Evolutionary conservation across 2,797 vertebrate species (phyloP), one percentile per base, ranked within the genome.

Genomic region (Pygocentrus nattereri): DNA sequence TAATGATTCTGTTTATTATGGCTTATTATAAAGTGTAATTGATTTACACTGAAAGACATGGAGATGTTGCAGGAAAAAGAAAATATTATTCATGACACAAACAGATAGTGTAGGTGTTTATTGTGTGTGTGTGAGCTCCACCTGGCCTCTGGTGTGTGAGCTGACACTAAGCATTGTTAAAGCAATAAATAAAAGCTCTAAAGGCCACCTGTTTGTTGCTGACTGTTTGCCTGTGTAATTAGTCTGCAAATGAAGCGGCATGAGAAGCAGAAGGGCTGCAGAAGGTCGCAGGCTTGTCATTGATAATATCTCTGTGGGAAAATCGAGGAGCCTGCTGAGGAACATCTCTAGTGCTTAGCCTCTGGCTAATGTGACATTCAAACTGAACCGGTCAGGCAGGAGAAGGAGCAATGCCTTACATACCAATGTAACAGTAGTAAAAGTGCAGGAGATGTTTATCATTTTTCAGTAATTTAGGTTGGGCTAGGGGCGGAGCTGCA

Each of bases 181-280:
- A 69, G 23, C 68, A 56, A 64, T 84, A 78, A 82, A 86, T 82
- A 79, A 76, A 68, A 65, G 49, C 84, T 90, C 88, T 91, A 88
- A 91, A 91, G 88, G 88, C 90, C 89, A 85, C 80, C 84, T 87
- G 80, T 89, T 85, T 91, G 91, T 84, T 90, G 89, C 92, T 91
- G 91, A 93, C 91, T 89, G 86, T 79, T 90, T 90, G 73, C 88
- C 80, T 92, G 84, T 92, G 75, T 71, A 90, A 93, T 91, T 89
- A 91, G 85, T 38, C 81, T 75, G 52, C 61, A 74, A 59, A 68
- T 78, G 78, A 86, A 76, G 62, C 80, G 2, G 27, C 47, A 30
- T 25, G 70, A 79, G 83, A 82, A 85, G 47, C 77, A 56, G 3
- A 38, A n/a, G 69, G 71, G 69, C 74, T 59, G 69, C 8, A 73